A percentile compares a stretch with the other conserved stretches of the same genome.
These are phyloP conservation scores for Folsomia manolachei DNA, from an alignment of 2,888 invertebrate species.

Conservation along the genomic window DNA sequence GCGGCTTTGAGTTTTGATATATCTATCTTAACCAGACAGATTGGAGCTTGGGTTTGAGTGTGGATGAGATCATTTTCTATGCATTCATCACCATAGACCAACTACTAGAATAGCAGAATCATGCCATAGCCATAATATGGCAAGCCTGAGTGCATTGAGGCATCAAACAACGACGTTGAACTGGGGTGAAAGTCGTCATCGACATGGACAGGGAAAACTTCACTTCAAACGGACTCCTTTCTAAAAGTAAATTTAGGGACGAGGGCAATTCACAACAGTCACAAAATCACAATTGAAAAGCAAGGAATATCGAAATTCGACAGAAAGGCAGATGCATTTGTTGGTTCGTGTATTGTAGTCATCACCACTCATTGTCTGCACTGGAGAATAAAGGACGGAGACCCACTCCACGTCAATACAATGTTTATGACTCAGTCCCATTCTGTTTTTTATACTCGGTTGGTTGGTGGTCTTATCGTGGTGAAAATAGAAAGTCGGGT, in stretches of 20 bases:
- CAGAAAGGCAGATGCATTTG: not conserved
- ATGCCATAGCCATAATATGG: not conserved
- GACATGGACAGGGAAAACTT: not conserved
- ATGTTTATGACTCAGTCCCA: slow-evolving; percentile 14
- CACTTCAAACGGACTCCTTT: not conserved
- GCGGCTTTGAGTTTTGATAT: no score
- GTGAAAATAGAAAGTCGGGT: slow-evolving; percentile 36
- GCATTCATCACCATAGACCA: not conserved
- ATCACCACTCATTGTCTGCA: not conserved
- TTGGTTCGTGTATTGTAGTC: not conserved
- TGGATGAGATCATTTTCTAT: not conserved
- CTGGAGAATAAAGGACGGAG: not conserved
- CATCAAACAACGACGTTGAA: not conserved
- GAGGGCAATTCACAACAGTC: not conserved
- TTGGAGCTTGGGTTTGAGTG: not conserved
- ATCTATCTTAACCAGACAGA: not conserved
- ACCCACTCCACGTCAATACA: slow-evolving; percentile 7
- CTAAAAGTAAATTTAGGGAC: not conserved
- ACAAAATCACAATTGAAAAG: not conserved
- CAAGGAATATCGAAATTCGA: not conserved
- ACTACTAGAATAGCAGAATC: not conserved
- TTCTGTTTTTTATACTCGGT: slow-evolving; percentile 14
- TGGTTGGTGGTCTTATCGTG: not conserved
- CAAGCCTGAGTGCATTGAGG: not conserved
- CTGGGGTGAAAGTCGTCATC: not conserved